Conservation (phyloP, 2,888 invertebrate genomes). For the Euplexia lucipara region DNA sequence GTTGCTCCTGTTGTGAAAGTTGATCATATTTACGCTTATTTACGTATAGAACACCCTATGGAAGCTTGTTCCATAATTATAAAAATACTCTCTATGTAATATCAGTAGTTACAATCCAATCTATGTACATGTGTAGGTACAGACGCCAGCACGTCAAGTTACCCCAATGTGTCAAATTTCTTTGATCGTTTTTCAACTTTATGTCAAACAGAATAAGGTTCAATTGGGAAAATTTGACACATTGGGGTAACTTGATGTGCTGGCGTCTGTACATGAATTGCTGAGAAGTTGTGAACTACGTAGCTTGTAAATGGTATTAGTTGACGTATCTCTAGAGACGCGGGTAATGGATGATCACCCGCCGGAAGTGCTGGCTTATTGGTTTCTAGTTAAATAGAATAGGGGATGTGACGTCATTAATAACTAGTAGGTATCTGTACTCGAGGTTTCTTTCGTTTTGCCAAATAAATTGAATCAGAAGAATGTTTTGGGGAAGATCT, state of each 20-base stretch:
- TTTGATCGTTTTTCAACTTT: too few relatives aligned
- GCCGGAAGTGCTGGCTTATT: constrained; percentile 43
- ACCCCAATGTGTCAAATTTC: too few relatives aligned
- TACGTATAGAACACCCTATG: too few relatives aligned
- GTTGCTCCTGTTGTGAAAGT: too few relatives aligned
- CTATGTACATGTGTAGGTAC: too few relatives aligned
- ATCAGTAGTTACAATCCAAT: neutral
- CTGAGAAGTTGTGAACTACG: constrained; percentile 7
- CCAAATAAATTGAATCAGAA: neutral
- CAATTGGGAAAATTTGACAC: too few relatives aligned
- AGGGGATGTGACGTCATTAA: constrained; percentile 4
- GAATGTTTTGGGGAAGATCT: too few relatives aligned
- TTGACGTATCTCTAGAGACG: constrained; percentile 26
- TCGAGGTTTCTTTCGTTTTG: neutral
- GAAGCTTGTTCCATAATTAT: too few relatives aligned
- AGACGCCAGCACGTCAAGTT: too few relatives aligned
- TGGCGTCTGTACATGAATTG: neutral
- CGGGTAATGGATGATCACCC: constrained; percentile 49
- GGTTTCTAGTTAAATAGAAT: constrained; percentile 10
- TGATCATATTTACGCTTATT: too few relatives aligned
- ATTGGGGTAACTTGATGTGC: too few relatives aligned
- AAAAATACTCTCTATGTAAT: neutral
- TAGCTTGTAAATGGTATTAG: neutral
- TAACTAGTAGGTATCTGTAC: neutral
- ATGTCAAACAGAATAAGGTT: too few relatives aligned